Percentiles rank a stretch among this genome's conserved stretches.
These are phyloP conservation scores for Pheosia tremula DNA, from an alignment of 2,888 invertebrate species.

Conservation along the genomic window DNA sequence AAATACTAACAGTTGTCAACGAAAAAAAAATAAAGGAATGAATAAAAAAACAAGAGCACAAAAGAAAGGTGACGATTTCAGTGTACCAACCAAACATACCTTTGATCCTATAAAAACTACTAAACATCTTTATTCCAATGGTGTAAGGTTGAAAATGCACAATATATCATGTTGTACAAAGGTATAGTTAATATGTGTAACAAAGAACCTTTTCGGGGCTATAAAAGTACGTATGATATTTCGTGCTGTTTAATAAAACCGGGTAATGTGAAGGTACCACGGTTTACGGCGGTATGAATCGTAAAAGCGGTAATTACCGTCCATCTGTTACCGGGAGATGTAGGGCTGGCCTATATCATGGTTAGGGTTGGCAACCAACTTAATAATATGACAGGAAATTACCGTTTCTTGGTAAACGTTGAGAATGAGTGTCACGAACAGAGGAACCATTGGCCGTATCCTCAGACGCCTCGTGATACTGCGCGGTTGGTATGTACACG, in stretches of 20 bases:
- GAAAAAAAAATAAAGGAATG: constrained; percentile 6
- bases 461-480: too few relatives aligned
- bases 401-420: too few relatives aligned
- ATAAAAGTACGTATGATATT: constrained; percentile 48
- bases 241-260: constrained; percentile 54
- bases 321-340: constrained; percentile 41
- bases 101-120: background rate
- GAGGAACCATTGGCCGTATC: too few relatives aligned
- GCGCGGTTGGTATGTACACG: too few relatives aligned
- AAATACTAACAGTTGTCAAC: constrained; percentile 12
- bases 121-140: background rate
- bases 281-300: constrained; percentile 35
- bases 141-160: constrained; percentile 4
- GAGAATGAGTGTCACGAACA: too few relatives aligned
- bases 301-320: constrained; percentile 37
- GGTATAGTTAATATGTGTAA: constrained; percentile 16
- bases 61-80: constrained; percentile 37
- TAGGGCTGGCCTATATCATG: constrained; percentile 8
- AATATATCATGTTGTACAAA: background rate
- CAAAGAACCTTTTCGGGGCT: constrained; percentile 36
- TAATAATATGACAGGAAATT: background rate
- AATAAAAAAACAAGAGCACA: constrained; percentile 12
- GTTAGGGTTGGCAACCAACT: background rate
- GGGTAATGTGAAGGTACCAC: constrained; percentile 41
- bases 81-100: constrained; percentile 15